phyloP scores from a whole-genome alignment of 2,888 invertebrate genomes.

The Eupithecia vulgata region DNA sequence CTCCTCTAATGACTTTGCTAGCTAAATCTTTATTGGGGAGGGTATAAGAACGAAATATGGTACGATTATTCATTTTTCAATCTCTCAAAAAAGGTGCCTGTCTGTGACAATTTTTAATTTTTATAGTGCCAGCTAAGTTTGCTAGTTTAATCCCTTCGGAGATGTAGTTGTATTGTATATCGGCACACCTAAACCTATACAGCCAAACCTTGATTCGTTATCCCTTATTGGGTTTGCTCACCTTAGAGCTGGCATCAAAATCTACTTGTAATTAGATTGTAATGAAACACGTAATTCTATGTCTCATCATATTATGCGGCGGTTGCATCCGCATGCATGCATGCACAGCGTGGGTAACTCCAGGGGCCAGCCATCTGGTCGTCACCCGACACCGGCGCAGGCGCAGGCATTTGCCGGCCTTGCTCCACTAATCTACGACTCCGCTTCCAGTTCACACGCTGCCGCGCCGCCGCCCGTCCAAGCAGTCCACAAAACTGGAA shows the following conservation, averaged over 20 bases:
- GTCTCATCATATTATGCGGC: background rate
- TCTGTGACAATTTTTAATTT: background rate
- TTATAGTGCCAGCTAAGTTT: background rate
- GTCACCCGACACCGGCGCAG: constrained; percentile 51
- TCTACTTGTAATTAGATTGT: background rate
- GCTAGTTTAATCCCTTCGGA: background rate
- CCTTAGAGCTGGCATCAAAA: background rate
- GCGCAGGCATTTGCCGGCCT: constrained; percentile 31
- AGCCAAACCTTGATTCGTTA: background rate
- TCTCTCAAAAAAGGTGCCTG: background rate
- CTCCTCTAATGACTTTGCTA: constrained; percentile 22
- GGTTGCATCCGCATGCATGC: background rate
- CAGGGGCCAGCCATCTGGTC: constrained; percentile 42
- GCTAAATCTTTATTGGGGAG: constrained; percentile 8
- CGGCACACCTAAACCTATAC: background rate
- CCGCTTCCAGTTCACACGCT: constrained; percentile 17
- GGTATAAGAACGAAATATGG: constrained; percentile 1
- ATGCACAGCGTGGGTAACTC: constrained; percentile 12
- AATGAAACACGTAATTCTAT: background rate
- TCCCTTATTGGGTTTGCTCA: background rate
- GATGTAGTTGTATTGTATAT: background rate
- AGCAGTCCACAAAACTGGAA: constrained; percentile 6
- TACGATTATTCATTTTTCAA: background rate
- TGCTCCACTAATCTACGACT: constrained; percentile 25
- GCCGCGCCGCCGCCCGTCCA: background rate